Evolutionary conservation across 2,797 vertebrate species (phyloP).

Genomic region (Sciurus vulgaris): DNA sequence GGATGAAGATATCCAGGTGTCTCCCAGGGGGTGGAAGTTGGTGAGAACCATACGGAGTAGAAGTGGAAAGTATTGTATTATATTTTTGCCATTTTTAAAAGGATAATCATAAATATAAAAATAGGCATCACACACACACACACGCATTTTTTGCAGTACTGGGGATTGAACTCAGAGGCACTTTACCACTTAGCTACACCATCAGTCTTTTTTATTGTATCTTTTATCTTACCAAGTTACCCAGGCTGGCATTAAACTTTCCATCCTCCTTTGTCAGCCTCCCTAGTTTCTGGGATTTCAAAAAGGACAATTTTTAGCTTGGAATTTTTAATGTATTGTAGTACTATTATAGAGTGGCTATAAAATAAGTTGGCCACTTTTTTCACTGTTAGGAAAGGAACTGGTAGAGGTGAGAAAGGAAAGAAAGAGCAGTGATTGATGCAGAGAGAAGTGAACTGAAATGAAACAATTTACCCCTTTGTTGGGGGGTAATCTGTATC

Average conservation of each 20-base stretch:
- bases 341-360: neutral
- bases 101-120: neutral
- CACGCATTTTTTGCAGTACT: no score
- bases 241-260: no score
- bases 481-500: neutral
- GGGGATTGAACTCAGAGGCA: no score
- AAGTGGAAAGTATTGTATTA: neutral
- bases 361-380: neutral
- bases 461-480: neutral
- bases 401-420: neutral
- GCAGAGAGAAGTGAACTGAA: neutral
- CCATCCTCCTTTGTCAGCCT: no score
- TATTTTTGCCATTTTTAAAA: neutral
- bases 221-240: no score
- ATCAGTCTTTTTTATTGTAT: no score
- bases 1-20: neutral
- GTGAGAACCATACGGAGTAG: neutral
- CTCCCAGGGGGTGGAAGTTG: neutral
- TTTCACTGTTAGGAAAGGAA: neutral
- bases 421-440: neutral
- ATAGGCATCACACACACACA: neutral
- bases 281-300: no score
- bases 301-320: slow-evolving; percentile 18
- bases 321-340: neutral
- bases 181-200: no score